Evolutionary conservation across 2,797 vertebrate genomes (phyloP).

Genomic region (Leptatherina wallacei): DNA sequence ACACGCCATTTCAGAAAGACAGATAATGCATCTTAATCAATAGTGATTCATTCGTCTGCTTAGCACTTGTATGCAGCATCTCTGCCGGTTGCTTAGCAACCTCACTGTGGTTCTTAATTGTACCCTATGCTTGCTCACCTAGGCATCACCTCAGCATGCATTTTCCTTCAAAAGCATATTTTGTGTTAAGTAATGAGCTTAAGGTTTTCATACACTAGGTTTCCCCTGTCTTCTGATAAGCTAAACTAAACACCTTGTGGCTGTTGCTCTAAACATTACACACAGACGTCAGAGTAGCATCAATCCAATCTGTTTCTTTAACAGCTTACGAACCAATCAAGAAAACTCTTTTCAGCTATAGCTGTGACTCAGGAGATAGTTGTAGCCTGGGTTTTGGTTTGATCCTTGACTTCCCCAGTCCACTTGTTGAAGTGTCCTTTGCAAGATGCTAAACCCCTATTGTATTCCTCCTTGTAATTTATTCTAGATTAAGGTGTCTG

Average conservation of each 20-base stretch:
- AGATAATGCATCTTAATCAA: background rate
- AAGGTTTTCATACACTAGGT: background rate
- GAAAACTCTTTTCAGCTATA: background rate
- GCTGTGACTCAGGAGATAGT: background rate
- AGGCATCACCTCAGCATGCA: background rate
- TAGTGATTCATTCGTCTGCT: background rate
- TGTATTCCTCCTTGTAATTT: background rate
- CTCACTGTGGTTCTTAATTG: background rate
- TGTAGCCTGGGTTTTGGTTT: no score
- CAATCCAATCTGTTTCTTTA: background rate
- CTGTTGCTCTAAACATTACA: background rate
- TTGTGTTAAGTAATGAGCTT: conserved; percentile 1
- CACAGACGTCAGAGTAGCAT: background rate
- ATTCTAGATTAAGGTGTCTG: background rate
- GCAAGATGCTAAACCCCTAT: background rate
- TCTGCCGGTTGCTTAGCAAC: conserved; percentile 7
- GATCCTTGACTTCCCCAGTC: background rate
- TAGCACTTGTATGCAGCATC: background rate
- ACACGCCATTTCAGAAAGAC: background rate
- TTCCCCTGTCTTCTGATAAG: background rate
- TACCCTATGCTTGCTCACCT: background rate
- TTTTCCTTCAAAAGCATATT: background rate
- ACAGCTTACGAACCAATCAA: background rate
- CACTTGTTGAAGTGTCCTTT: background rate
- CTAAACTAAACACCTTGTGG: background rate